These are phyloP conservation scores for Taphrorychus bicolor DNA, from an alignment of 2,888 invertebrate species.

Conservation along the genomic window DNA sequence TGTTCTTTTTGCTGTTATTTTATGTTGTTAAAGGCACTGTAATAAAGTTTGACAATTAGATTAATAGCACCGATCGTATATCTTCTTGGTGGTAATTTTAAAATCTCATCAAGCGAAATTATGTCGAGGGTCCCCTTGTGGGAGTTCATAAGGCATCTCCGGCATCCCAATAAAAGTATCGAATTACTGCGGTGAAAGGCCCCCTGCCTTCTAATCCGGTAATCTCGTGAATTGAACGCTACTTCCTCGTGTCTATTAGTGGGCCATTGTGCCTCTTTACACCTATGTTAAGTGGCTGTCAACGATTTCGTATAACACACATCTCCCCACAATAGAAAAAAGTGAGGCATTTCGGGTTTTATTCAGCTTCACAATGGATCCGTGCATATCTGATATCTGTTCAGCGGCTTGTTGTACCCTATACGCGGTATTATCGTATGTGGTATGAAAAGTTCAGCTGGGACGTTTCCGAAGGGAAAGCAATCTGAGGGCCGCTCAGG, in stretches of 20 bases:
- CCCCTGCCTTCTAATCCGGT: constrained; percentile 40
- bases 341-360: constrained; percentile 43
- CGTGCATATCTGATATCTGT: constrained; percentile 27
- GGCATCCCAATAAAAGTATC: constrained; percentile 47
- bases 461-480: background rate
- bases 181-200: constrained; percentile 42
- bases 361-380: constrained; percentile 32
- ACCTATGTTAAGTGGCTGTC: constrained; percentile 58
- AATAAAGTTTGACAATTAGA: too few species aligned
- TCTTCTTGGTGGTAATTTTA: too few species aligned
- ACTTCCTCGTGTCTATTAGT: constrained; percentile 53
- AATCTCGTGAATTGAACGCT: constrained; percentile 34
- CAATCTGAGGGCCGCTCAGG: too few species aligned
- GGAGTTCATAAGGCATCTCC: constrained; percentile 8
- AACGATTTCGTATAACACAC: constrained; percentile 42
- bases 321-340: constrained; percentile 27
- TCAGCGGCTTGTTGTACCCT: background rate
- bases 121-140: background rate
- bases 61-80: too few species aligned
- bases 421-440: too few species aligned
- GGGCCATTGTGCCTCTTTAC: constrained; percentile 45
- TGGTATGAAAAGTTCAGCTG: background rate
- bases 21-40: too few species aligned
- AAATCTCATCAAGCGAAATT: background rate
- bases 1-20: too few species aligned